Conservation (phyloP, 2,797 vertebrate genomes). For the Balearica regulorum region DNA sequence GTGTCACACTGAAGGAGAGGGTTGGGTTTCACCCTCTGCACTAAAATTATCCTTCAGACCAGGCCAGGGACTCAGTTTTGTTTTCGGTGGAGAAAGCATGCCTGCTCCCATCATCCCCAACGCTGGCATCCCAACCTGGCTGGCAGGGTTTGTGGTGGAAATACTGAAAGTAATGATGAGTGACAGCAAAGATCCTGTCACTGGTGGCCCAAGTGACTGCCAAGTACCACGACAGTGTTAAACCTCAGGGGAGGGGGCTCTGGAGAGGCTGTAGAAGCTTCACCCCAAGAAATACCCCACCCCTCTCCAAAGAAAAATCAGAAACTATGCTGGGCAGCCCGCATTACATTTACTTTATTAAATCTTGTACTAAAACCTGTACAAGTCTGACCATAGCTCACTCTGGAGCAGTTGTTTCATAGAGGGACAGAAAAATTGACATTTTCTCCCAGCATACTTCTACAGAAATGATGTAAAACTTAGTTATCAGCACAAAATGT, state of each 20-base stretch:
- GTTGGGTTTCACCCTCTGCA: not conserved
- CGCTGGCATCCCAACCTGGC: fast-evolving
- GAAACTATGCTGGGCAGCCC: not conserved
- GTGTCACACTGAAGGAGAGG: not conserved
- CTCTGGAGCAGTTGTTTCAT: not conserved
- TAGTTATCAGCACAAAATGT: not conserved
- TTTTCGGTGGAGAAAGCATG: not conserved
- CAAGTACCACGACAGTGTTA: not conserved
- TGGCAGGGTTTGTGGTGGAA: not conserved
- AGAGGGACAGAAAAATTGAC: not conserved
- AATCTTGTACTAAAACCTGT: not conserved
- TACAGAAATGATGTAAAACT: not conserved
- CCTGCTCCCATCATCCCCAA: fast-evolving
- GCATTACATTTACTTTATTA: not conserved
- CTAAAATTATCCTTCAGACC: slow-evolving; percentile 28
- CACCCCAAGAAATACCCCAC: not conserved
- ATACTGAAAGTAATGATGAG: not conserved
- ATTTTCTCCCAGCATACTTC: not conserved
- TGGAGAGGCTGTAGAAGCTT: not conserved
- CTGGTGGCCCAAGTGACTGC: not conserved
- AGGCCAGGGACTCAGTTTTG: not conserved
- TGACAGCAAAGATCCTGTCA: not conserved
- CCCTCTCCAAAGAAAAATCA: not conserved
- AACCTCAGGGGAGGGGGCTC: not conserved
- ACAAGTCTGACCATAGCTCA: not conserved